Base-by-base conservation (phyloP, 2,888 invertebrate genomes). In the Drosophila putrida region DNA sequence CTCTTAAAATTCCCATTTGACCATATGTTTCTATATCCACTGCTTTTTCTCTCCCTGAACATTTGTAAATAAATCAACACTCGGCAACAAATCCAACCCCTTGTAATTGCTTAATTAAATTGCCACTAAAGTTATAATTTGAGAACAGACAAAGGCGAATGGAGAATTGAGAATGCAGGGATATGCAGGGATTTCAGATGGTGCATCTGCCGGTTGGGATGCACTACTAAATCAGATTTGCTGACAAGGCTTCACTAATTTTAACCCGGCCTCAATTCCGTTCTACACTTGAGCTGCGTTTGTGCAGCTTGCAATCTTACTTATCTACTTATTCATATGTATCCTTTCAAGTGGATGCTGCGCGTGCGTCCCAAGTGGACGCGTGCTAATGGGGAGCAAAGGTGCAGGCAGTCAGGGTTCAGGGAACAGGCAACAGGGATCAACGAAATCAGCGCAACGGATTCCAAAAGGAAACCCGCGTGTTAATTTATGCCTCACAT, bases 211-310 rank as follows among this genome's bases (percentile, higher is more conserved):
- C 53, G 55, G 55, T 57, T 58, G 58, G 59, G 65, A 50, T 43
- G 65, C 70, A 60, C n/a, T 75, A 82, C 75, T 91, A 90, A 90
- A 91, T 90, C 90, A 85, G 90, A 90, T 90, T 90, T 90, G 88
- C 74, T 86, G 90, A 91, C 91, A 91, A 80, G 74, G 82, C 84
- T 76, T 70, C 62, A 90, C 91, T 89, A 91, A 91, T 91, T 90
- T 87, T 82, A 90, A 88, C 79, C 76, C 75, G 75, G 70, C 71
- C 55, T 69, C 82, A 67, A 77, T 81, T 80, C 72, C 65, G 71
- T 51, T 51, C 55, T 58, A 71, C 83, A 83, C 86, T 89, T 82
- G 82, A 78, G 68, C 54, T 65, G 31, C 15, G 57, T 69, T 73
- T 54, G 57, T 83, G 82, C 89, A 82, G 88, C 82, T 82, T 89